These are phyloP conservation scores for Trigoniulus corallinus DNA, from an alignment of 1,140 invertebrate genomes.

Conservation along the genomic window DNA sequence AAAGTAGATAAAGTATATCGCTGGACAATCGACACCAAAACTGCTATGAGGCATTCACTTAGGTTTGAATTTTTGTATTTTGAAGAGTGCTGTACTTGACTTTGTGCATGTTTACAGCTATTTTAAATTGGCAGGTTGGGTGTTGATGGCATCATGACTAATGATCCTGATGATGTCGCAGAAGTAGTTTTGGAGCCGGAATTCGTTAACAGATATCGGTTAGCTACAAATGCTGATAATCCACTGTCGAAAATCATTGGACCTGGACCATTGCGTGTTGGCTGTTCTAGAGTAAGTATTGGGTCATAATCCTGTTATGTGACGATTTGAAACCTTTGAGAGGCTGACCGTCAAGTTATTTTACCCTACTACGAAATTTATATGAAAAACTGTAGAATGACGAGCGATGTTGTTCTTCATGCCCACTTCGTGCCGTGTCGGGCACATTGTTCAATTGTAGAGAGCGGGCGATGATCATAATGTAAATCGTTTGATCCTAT, in stretches of 20 bases:
- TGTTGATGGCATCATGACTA: slow-evolving; percentile 16
- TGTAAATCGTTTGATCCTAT: not conserved
- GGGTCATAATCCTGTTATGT: not conserved
- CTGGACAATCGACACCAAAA: slow-evolving; percentile 5
- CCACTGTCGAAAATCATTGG: slow-evolving; percentile 7
- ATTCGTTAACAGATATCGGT: slow-evolving; percentile 5
- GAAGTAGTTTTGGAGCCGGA: slow-evolving; percentile 12
- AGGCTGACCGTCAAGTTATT: not conserved
- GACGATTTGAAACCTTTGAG: not conserved
- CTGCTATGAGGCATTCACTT: not conserved
- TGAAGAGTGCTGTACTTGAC: not conserved
- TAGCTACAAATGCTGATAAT: slow-evolving; percentile 13
- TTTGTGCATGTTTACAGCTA: not conserved
- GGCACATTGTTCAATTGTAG: not conserved
- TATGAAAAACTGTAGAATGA: not conserved
- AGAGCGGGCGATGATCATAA: not conserved
- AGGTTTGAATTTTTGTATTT: not conserved
- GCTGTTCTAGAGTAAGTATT: slow-evolving; percentile 1
- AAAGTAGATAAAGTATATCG: slow-evolving; percentile 1
- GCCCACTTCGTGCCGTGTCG: not conserved
- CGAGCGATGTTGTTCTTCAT: not conserved
- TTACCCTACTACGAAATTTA: not conserved
- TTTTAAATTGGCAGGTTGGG: slow-evolving; percentile 2
- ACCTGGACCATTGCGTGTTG: not conserved
- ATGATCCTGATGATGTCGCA: slow-evolving; percentile 13